Percentiles rank a stretch among this genome's conserved stretches.
Conservation (phyloP, 1,140 invertebrate genomes). For the Gonatopus flavifemur region DNA sequence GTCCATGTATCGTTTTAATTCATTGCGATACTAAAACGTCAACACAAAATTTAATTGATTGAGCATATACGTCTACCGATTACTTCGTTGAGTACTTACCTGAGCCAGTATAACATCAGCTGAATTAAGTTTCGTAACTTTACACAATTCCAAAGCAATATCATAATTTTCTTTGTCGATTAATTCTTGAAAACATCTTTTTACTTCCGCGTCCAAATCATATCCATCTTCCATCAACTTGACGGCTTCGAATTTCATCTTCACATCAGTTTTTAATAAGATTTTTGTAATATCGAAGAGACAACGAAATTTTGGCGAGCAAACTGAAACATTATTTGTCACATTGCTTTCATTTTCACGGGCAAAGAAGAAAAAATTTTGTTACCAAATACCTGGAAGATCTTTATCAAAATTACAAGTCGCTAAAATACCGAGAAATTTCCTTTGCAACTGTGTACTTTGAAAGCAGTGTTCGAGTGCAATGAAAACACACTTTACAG, state of each 20-base stretch:
- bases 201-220: conserved; percentile 41
- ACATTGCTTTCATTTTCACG: conserved; percentile 4
- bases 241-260: conserved; percentile 43
- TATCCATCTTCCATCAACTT: conserved; percentile 36
- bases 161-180: conserved; percentile 57
- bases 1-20: conserved; percentile 37
- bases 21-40: conserved; percentile 36
- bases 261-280: conserved; percentile 43
- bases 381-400: conserved; percentile 53
- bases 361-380: background rate
- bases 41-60: background rate
- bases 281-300: conserved; percentile 60
- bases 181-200: conserved; percentile 60
- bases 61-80: no score
- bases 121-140: conserved; percentile 50
- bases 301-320: conserved; percentile 57
- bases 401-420: conserved; percentile 58
- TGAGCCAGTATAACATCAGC: conserved; percentile 46
- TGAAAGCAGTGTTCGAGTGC: conserved; percentile 59
- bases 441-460: conserved; percentile 61
- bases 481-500: conserved; percentile 59
- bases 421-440: conserved; percentile 59
- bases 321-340: conserved; percentile 41
- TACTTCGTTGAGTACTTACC: conserved; percentile 21
- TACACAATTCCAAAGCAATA: conserved; percentile 62